These are phyloP conservation scores for Bombus cullumanus DNA, from an alignment of 1,140 invertebrate genomes.

Conservation along the genomic window DNA sequence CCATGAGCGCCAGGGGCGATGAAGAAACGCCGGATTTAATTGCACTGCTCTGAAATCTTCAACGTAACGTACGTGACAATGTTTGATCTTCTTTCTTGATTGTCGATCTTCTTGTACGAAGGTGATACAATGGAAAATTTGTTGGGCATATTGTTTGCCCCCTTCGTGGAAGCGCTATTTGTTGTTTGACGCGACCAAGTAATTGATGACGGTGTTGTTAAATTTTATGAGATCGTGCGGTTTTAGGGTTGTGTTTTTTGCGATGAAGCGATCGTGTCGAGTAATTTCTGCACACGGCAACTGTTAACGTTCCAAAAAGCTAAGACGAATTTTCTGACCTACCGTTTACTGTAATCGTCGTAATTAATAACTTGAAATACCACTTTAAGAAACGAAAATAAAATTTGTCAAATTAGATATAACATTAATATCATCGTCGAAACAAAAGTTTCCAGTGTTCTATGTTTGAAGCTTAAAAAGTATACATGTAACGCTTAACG, in stretches of 20 bases:
- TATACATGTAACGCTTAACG: too few species aligned
- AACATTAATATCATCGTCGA: not conserved
- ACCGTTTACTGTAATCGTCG: not conserved
- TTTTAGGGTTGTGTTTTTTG: not conserved
- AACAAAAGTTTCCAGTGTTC: too few species aligned
- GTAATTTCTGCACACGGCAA: not conserved
- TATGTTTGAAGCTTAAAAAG: too few species aligned
- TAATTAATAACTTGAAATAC: not conserved
- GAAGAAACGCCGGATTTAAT: slow-evolving; percentile 15
- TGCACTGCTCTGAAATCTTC: not conserved
- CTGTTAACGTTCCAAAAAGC: not conserved
- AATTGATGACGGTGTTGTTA: not conserved
- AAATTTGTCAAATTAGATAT: not conserved
- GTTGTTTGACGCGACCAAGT: not conserved
- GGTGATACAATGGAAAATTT: not conserved
- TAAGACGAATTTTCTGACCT: not conserved
- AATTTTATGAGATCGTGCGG: not conserved
- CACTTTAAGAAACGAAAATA: not conserved
- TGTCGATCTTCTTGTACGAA: not conserved
- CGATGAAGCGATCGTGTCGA: not conserved
- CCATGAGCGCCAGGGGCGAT: not conserved
- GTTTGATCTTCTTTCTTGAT: not conserved
- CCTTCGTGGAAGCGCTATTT: not conserved
- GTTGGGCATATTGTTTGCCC: not conserved
- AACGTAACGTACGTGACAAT: not conserved